These are phyloP conservation scores for Metallyticus violacea DNA, from an alignment of 2,888 invertebrate species.

Conservation along the genomic window DNA sequence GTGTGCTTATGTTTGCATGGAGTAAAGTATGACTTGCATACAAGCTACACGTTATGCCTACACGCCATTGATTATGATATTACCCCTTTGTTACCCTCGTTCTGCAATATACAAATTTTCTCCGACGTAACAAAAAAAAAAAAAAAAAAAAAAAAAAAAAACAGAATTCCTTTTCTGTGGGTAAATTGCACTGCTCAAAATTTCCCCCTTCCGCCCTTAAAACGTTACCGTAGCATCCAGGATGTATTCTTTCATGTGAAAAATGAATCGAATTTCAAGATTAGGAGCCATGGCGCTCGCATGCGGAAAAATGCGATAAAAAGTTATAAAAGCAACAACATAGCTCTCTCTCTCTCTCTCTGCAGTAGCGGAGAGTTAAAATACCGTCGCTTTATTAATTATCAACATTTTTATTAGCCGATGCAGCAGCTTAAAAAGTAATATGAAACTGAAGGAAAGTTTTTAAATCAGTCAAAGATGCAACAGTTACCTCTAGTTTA, in stretches of 20 bases:
- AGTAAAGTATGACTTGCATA: too few species aligned
- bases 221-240: background rate
- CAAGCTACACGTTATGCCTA: background rate
- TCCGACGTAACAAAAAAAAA: too few species aligned
- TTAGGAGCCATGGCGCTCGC: background rate
- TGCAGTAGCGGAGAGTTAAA: background rate
- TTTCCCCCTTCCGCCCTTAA: background rate
- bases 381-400: constrained; percentile 13
- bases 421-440: background rate
- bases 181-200: background rate
- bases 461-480: too few species aligned
- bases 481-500: too few species aligned
- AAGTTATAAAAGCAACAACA: background rate
- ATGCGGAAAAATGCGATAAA: constrained; percentile 7
- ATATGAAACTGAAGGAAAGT: too few species aligned
- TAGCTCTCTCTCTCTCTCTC: too few species aligned
- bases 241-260: background rate
- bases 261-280: constrained; percentile 4
- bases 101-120: background rate
- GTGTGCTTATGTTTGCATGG: background rate
- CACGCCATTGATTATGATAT: background rate
- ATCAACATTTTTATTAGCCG: constrained; percentile 9
- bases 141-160: background rate
- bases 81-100: constrained; percentile 1
- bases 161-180: background rate